These are phyloP conservation scores for Cylloceria caligata DNA, from an alignment of 2,888 invertebrate species.

Conservation along the genomic window DNA sequence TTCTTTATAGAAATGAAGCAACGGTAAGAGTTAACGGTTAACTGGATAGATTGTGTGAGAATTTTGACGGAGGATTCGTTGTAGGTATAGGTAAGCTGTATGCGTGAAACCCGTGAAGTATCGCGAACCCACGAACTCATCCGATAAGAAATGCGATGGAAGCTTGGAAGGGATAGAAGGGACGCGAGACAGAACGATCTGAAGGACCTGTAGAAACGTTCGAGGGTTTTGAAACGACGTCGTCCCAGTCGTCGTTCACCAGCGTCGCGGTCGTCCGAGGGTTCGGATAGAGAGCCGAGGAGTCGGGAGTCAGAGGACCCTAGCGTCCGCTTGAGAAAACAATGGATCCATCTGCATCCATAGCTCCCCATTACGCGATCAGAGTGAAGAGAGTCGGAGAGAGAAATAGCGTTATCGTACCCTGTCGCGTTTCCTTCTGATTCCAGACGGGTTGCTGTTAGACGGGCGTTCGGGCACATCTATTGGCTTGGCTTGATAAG, in stretches of 20 bases:
- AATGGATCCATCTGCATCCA: slow-evolving; percentile 78
- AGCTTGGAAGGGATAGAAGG: slow-evolving; percentile 22
- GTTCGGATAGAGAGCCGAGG: slow-evolving; percentile 57
- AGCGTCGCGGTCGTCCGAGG: slow-evolving; percentile 45
- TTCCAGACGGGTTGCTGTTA: slow-evolving; percentile 48
- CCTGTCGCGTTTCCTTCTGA: slow-evolving; percentile 24
- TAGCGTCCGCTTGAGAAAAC: slow-evolving; percentile 73
- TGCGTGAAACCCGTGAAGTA: background rate
- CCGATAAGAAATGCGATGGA: background rate
- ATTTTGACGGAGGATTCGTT: too few relatives aligned
- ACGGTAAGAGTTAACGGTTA: too few relatives aligned
- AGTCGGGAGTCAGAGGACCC: slow-evolving; percentile 62
- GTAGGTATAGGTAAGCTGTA: too few relatives aligned
- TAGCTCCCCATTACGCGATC: slow-evolving; percentile 74
- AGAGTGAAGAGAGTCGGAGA: slow-evolving; percentile 68
- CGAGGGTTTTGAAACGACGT: slow-evolving; percentile 62
- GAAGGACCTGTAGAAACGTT: slow-evolving; percentile 54
- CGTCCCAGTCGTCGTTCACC: slow-evolving; percentile 44
- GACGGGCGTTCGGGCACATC: slow-evolving; percentile 70
- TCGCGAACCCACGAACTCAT: slow-evolving; percentile 2
- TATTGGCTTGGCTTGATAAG: slow-evolving; percentile 77
- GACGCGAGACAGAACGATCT: background rate
- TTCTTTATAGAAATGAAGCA: too few relatives aligned
- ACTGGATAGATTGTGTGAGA: too few relatives aligned
- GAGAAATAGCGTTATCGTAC: slow-evolving; percentile 57